Base-by-base conservation (phyloP, 2,113 vertebrate species). In the Hyperopisus bebe region DNA sequence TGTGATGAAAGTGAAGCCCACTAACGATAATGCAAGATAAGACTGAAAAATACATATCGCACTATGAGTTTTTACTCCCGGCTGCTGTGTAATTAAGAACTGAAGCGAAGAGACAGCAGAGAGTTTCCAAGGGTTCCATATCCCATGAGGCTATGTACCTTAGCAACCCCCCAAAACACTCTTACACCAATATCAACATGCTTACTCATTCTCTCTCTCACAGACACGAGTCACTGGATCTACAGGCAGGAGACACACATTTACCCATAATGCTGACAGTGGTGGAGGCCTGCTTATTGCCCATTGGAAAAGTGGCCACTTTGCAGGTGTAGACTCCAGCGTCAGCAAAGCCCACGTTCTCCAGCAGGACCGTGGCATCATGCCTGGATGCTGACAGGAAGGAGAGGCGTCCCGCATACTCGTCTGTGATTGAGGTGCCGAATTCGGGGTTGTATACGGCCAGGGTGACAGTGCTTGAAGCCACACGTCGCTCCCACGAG, bases 221-320 rank as follows among this genome's bases (percentile, higher is more conserved):
- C 62, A 66, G n/a, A 66, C 58, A 66, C 10, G 80, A 47, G 82
- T 21, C 46, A 84, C 82, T 24, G 39, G 82, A 89, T 19, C 8
- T 21, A 51, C 46, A 48, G 15, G 24, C 62, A 19, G n/a, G n/a
- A n/a, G 88, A 66, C 24, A 90, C 24, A 55, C 9, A 88, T n/a
- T 93, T 97, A 99, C 98, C 98, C 91, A 99, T 94, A 58, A 99
- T 96, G 90, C 97, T 96, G 90, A 99, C 94, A 1, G 88, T 94
- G 92, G 97, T 97, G 89, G 97, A 96, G 0, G 97, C 96, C 90
- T 98, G 96, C 0, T 95, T 95, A 93, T 98, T 98, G 94, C 98
- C 98, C 94, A 98, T 95, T 11, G 98, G 98, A 93, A 99, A 99
- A 10, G 98, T 99, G 89, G 95, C 97, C 92, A 97, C 98, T 95